These are phyloP conservation scores for Cotesia vestalis DNA, from an alignment of 1,140 invertebrate genomes.

Conservation along the genomic window DNA sequence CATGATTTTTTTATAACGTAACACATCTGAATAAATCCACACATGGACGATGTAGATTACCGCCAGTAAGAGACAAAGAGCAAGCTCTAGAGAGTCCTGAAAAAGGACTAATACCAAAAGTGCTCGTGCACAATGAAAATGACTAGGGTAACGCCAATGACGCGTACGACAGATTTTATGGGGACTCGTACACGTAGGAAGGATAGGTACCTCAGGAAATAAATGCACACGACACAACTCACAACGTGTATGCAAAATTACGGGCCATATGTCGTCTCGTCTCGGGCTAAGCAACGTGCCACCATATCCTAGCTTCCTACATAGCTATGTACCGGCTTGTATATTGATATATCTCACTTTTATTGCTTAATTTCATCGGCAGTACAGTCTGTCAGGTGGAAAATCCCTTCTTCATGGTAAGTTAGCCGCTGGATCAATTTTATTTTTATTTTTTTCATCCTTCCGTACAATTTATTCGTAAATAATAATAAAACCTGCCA, in stretches of 20 bases:
- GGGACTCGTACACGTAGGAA: not conserved
- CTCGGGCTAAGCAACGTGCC: too few relatives aligned
- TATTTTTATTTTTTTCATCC: not conserved
- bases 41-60: too few relatives aligned
- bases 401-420: constrained; percentile 43
- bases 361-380: too few relatives aligned
- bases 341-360: too few relatives aligned
- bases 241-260: constrained; percentile 38
- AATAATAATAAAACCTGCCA: too few relatives aligned
- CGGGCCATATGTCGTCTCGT: constrained; percentile 41
- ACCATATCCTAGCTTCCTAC: too few relatives aligned
- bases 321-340: too few relatives aligned
- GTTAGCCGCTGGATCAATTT: constrained; percentile 26
- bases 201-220: not conserved
- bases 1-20: not conserved
- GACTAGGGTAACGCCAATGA: constrained; percentile 24
- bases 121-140: constrained; percentile 6
- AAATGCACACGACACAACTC: constrained; percentile 16
- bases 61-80: not conserved
- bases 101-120: constrained; percentile 23
- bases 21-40: not conserved
- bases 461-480: too few relatives aligned
- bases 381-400: constrained; percentile 42
- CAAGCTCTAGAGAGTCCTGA: not conserved
- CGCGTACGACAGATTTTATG: constrained; percentile 45